Base-by-base conservation (phyloP, 2,797 vertebrate genomes). In the Sphenopsis melanotis region DNA sequence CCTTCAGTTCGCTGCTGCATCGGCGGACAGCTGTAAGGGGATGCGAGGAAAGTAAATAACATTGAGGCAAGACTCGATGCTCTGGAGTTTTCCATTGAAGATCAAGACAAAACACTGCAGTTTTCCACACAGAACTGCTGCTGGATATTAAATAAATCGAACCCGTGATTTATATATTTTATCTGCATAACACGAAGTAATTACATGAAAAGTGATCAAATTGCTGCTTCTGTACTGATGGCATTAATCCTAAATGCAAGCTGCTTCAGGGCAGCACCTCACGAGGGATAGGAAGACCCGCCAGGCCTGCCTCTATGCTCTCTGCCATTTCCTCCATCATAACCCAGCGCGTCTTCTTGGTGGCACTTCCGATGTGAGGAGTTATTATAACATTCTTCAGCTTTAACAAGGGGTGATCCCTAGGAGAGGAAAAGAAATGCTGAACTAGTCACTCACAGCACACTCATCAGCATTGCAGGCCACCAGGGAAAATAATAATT, bases 291-390 rank as follows among this genome's bases (percentile, higher is more conserved):
- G 95, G 94, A 20, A 92, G 90, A 30, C 92, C 96, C 0, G 36
- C 75, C 21, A 98, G 82, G 49, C 92, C 97, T 1, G 97, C 97
- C 59, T 98, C 63, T 47, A 98, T 97, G 89, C 98, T 98, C 91
- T 94, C 97, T 17, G 90, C 66, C 98, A 98, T 98, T 66, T 86
- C 95, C 83, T 98, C 96, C 97, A 98, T 96, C 83, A 98, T 98
- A 7, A 91, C 16, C 46, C 24, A 41, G 16, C 76, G 87, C 1
- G 98, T 91, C 93, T 97, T 96, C 53, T 87, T 60, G 50, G 98
- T 98, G 86, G 98, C 95, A 34, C 98, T 97, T 83, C 98, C 98
- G 15, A 98, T 85, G 91, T 99, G 98, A 61, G 98, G 98, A 46
- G 98, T 97, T 79, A 98, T 78, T 41, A 97, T 94, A 46, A 98